These are phyloP conservation scores for Sebastes minor DNA, from an alignment of 2,797 vertebrate genomes.

Conservation along the genomic window DNA sequence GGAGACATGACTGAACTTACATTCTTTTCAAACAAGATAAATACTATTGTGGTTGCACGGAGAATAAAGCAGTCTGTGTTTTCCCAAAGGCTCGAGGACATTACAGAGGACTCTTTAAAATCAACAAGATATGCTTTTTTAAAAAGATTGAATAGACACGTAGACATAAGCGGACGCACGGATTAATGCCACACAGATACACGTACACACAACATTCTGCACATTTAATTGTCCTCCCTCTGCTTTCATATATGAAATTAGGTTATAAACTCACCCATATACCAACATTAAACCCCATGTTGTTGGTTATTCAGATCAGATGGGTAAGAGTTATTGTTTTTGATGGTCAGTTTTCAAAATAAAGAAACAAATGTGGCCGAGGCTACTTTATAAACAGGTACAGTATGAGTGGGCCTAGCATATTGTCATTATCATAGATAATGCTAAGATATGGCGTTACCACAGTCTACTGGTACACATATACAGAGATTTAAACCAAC, in stretches of 20 bases:
- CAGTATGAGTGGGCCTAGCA: too few species aligned
- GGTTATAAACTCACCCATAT: not conserved
- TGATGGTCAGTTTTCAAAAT: too few species aligned
- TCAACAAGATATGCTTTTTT: conserved; percentile 6
- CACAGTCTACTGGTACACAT: too few species aligned
- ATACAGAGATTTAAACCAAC: too few species aligned
- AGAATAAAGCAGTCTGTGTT: conserved; percentile 9
- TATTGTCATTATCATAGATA: too few species aligned
- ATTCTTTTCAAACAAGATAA: conserved; percentile 3
- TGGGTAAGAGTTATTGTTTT: not conserved
- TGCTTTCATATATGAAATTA: not conserved
- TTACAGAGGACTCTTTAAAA: conserved; percentile 21
- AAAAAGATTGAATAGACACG: not conserved
- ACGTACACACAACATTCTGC: not conserved
- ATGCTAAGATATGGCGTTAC: too few species aligned
- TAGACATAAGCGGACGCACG: not conserved
- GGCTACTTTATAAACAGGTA: too few species aligned
- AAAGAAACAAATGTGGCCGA: too few species aligned
- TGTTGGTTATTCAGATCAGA: not conserved
- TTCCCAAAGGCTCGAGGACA: not conserved
- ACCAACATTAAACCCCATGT: not conserved
- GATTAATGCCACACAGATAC: not conserved
- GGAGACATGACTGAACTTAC: not conserved
- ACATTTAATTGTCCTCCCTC: not conserved
- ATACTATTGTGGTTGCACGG: not conserved